phyloP scores from a whole-genome alignment of 2,113 vertebrate species.

The Mustela lutreola region DNA sequence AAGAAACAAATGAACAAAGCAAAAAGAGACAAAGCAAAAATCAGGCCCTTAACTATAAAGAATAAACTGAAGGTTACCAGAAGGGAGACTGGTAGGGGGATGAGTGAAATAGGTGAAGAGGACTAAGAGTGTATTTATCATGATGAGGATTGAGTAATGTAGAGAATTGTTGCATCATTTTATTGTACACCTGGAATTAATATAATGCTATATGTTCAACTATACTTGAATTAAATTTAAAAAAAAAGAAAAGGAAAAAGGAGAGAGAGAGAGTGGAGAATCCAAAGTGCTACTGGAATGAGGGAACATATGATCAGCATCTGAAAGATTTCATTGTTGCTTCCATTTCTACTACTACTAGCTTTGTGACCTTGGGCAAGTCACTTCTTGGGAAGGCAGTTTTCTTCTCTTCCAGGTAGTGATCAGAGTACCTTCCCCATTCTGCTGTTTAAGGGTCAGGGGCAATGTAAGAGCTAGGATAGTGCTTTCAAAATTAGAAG shows the following conservation, averaged over 20 bases:
- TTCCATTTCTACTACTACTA: not conserved
- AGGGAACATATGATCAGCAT: not conserved
- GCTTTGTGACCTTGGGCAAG: not conserved
- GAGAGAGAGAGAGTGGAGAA: not conserved
- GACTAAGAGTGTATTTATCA: not conserved
- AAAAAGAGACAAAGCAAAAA: not conserved
- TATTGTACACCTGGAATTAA: not conserved
- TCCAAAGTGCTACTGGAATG: not conserved
- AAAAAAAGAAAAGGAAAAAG: not conserved
- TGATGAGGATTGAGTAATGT: not conserved
- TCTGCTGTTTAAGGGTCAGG: not conserved
- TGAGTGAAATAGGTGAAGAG: not conserved
- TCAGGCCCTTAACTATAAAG: not conserved
- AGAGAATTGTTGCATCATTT: not conserved
- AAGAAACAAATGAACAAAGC: not conserved
- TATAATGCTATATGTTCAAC: not conserved
- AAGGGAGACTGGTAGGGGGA: not conserved
- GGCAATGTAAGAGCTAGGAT: not conserved
- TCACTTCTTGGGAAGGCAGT: not conserved
- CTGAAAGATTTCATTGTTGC: not conserved
- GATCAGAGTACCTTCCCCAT: not conserved
- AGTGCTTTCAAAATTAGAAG: constrained; percentile 18
- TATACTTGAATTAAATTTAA: not conserved
- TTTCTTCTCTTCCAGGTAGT: not conserved
- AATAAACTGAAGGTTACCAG: not conserved